Conservation (phyloP, 2,888 invertebrate species). For the Polyommatus iphigenia region DNA sequence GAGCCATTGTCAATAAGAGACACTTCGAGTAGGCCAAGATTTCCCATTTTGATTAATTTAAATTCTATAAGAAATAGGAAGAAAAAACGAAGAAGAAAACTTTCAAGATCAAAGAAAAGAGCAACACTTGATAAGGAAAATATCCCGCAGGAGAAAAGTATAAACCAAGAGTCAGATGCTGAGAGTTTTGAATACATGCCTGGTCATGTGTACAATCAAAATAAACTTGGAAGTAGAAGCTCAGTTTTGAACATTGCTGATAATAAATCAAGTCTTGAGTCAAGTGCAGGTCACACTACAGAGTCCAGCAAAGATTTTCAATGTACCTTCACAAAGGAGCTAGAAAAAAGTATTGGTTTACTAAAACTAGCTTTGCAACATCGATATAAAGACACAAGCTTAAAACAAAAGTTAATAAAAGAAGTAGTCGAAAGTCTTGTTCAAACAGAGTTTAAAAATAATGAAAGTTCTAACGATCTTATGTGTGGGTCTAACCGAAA, state of each 20-base stretch:
- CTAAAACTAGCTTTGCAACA: conserved; percentile 81
- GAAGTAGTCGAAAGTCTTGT: conserved; percentile 83
- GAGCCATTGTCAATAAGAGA: conserved; percentile 33
- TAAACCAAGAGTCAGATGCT: conserved; percentile 75
- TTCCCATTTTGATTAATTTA: conserved; percentile 62
- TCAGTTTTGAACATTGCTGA: conserved; percentile 51
- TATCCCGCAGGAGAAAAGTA: conserved; percentile 55
- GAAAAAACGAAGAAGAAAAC: conserved; percentile 50
- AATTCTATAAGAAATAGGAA: conserved; percentile 60
- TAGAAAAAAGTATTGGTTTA: conserved; percentile 82
- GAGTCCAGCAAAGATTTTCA: conserved; percentile 68
- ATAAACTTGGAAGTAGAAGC: conserved; percentile 54
- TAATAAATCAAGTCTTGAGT: conserved; percentile 72
- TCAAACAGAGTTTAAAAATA: conserved; percentile 80
- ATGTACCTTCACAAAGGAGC: conserved; percentile 77
- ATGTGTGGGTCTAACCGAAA: conserved; percentile 66
- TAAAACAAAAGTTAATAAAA: conserved; percentile 83
- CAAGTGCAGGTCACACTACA: conserved; percentile 63
- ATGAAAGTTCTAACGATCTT: conserved; percentile 74
- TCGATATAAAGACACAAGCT: conserved; percentile 78
- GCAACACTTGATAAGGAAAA: conserved; percentile 49
- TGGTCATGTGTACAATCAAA: conserved; percentile 80
- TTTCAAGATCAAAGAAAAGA: conserved; percentile 51
- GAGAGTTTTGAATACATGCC: conserved; percentile 85
- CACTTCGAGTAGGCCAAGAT: conserved; percentile 46